A percentile compares a stretch with the other conserved stretches of the same genome.
Conservation (phyloP, 2,888 invertebrate genomes). For the Drosophila borealis region DNA sequence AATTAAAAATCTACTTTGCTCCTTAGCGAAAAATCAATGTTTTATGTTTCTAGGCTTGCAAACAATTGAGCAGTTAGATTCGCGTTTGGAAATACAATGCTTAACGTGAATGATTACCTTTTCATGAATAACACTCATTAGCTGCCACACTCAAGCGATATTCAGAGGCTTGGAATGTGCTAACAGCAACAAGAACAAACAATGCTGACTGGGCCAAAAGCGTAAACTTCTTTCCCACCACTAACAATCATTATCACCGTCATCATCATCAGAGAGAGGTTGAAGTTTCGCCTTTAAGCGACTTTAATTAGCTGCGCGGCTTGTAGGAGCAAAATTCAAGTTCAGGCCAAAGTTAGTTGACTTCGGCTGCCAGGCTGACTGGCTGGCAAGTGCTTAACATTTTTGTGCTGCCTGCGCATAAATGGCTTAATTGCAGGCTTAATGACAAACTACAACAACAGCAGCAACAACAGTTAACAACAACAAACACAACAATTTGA, state of each 20-base stretch:
- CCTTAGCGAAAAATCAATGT: slow-evolving; percentile 6
- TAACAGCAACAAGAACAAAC: slow-evolving; percentile 10
- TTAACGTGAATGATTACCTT: slow-evolving; percentile 50
- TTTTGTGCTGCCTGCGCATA: slow-evolving; percentile 74
- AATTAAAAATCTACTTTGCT: slow-evolving; percentile 10
- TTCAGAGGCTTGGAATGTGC: slow-evolving; percentile 16
- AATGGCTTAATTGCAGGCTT: slow-evolving; percentile 74
- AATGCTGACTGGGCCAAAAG: slow-evolving; percentile 45
- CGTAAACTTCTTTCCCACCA: slow-evolving; percentile 28
- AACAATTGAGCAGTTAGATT: slow-evolving; percentile 3
- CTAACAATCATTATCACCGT: slow-evolving; percentile 31
- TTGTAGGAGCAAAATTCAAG: slow-evolving; percentile 45
- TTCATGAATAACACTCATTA: slow-evolving; percentile 67
- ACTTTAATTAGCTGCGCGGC: slow-evolving; percentile 66
- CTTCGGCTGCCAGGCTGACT: neutral
- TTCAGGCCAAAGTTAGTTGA: slow-evolving; percentile 35
- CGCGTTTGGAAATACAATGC: slow-evolving; percentile 10
- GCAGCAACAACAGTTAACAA: slow-evolving; percentile 18
- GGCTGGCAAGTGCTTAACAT: slow-evolving; percentile 59
- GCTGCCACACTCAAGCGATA: slow-evolving; percentile 15
- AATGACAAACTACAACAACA: slow-evolving; percentile 58
- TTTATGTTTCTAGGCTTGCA: neutral
- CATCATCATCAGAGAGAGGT: slow-evolving; percentile 34
- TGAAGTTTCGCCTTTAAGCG: slow-evolving; percentile 55
- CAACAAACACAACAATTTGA: slow-evolving; percentile 9